These are phyloP conservation scores for Brachionus rotundiformis DNA, from an alignment of 1,140 invertebrate species.

Conservation along the genomic window DNA sequence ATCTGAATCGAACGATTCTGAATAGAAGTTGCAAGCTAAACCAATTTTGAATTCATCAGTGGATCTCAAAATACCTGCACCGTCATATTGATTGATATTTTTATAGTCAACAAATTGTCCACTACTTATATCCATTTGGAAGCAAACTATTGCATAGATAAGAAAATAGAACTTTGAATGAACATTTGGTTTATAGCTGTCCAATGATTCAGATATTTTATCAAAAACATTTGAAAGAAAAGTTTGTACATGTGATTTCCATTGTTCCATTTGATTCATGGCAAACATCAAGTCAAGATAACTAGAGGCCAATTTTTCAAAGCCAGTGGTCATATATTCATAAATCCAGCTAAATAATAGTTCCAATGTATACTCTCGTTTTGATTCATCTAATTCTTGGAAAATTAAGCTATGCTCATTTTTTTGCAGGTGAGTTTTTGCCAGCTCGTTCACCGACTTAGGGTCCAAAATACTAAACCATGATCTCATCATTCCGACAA, in stretches of 20 bases:
- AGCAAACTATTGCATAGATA: slow-evolving; percentile 21
- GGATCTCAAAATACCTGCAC: slow-evolving; percentile 1
- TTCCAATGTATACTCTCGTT: slow-evolving; percentile 19
- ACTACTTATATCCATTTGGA: neutral
- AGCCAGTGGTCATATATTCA: neutral
- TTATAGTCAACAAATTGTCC: slow-evolving; percentile 39
- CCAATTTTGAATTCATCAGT: slow-evolving; percentile 8
- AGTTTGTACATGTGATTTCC: neutral
- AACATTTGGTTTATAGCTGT: neutral
- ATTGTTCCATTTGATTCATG: slow-evolving; percentile 1
- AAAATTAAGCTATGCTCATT: neutral
- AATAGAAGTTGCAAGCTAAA: neutral
- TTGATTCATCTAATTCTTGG: neutral
- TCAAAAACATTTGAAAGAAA: slow-evolving; percentile 5
- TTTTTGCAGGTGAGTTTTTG: slow-evolving; percentile 1
- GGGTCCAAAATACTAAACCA: neutral
- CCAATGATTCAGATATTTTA: slow-evolving; percentile 7
- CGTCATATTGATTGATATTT: neutral
- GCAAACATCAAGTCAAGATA: slow-evolving; percentile 1
- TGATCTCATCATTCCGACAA: neutral
- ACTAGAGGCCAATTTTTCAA: neutral
- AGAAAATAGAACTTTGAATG: slow-evolving; percentile 23
- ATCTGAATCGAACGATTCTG: neutral
- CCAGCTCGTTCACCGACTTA: neutral
- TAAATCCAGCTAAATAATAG: slow-evolving; percentile 23